Evolutionary conservation across 2,797 vertebrate species (phyloP), one percentile per base, ranked within the genome.

Genomic region (Adelosebastes latens): DNA sequence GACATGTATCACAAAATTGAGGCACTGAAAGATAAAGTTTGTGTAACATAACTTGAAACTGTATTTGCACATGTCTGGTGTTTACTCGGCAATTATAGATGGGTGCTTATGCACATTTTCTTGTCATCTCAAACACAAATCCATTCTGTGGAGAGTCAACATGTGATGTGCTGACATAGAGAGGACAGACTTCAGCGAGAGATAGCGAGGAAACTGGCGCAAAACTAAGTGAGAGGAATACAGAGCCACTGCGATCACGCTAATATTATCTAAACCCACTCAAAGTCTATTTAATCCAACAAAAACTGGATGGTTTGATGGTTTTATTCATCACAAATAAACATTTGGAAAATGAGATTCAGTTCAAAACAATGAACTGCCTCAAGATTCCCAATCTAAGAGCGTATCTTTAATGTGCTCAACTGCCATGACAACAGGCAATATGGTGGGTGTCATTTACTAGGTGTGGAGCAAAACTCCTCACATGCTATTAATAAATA

Each of bases 251-350:
- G 66, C 75, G 53, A 85, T 84, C 64, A 34, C 36, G 8, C 32
- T 61, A 67, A 71, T 71, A 78, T 61, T 14, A 70, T 77, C 46
- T 49, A 49, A 79, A 79, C 75, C 73, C 74, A 89, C 71, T 75
- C 49, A 79, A 59, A 66, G 25, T 72, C 66, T 18, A 74, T 71
- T 72, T 61, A 72, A 71, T 55, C 14, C 6, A 58, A 60, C 7
- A 49, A 58, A 72, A 69, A 59, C 42, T 10, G 20, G 20, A 60
- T 65, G 22, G 49, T 82, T 66, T 62, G 6, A 29, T 56, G 39
- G 36, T 49, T 69, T 55, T 16, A 24, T 14, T 53, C 25, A 20
- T 12, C 18, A 29, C 4, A n/a, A 32, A 10, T 52, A 13, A 65
- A 59, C 2, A 63, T n/a, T 59, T 62, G 2, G 11, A 42, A 70